phyloP scores from a whole-genome alignment of 2,888 invertebrate genomes.

The Eretmocerus hayati region DNA sequence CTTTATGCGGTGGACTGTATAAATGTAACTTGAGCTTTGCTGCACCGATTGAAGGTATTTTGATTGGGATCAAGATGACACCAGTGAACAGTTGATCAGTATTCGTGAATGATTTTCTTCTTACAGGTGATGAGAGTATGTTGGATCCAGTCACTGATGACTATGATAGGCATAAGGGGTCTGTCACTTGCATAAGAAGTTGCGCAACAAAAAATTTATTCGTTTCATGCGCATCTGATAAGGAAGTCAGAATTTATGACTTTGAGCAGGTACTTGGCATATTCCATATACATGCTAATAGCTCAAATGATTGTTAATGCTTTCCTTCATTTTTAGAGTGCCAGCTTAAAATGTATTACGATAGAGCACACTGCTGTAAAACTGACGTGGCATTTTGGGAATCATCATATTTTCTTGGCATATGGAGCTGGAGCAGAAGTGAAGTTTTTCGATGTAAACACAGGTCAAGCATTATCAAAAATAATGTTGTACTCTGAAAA shows the following conservation, averaged over 20 bases:
- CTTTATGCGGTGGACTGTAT: conserved; percentile 42
- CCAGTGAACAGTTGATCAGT: background rate
- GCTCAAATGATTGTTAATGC: background rate
- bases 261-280: conserved; percentile 34
- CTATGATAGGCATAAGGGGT: conserved; percentile 38
- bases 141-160: conserved; percentile 41
- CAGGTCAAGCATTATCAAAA: conserved; percentile 29
- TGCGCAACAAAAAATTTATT: conserved; percentile 36
- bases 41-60: conserved; percentile 32
- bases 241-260: conserved; percentile 40
- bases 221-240: conserved; percentile 37
- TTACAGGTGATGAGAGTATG: conserved; percentile 30
- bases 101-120: background rate
- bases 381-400: conserved; percentile 36
- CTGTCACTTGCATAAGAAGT: conserved; percentile 37
- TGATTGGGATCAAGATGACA: conserved; percentile 1
- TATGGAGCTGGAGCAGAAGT: conserved; percentile 37
- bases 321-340: conserved; percentile 26
- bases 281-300: background rate
- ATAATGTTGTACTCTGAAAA: conserved; percentile 32
- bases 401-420: conserved; percentile 36
- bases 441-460: conserved; percentile 35
- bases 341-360: conserved; percentile 31
- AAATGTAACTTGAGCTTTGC: conserved; percentile 38
- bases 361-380: conserved; percentile 37